These are phyloP conservation scores for Gyrodactylus salaris DNA, from an alignment of 1,140 invertebrate genomes.

Conservation along the genomic window DNA sequence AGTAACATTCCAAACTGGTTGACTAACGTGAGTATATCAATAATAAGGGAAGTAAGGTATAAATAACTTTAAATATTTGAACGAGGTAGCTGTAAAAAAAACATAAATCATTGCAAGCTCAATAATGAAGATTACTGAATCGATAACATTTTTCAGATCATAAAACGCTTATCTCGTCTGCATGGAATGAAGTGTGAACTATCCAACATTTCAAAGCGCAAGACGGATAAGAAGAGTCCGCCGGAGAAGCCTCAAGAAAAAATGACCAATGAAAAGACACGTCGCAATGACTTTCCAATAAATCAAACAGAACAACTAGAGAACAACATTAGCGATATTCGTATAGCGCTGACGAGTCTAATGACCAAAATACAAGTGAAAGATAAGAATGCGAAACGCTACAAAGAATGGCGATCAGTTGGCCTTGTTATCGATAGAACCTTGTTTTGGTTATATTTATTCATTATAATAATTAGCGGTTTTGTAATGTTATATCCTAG, in stretches of 20 bases:
- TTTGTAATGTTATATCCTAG: background rate
- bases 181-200: background rate
- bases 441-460: conserved; percentile 16
- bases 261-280: background rate
- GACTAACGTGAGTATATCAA: conserved; percentile 6
- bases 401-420: conserved; percentile 16
- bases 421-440: conserved; percentile 17
- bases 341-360: conserved; percentile 12
- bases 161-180: background rate
- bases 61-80: too few relatives aligned
- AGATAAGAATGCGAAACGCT: conserved; percentile 13
- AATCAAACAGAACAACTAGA: conserved; percentile 10
- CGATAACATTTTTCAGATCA: background rate
- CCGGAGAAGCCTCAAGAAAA: background rate
- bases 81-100: too few relatives aligned
- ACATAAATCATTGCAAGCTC: too few relatives aligned
- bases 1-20: conserved; percentile 2
- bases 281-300: background rate
- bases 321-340: conserved; percentile 15
- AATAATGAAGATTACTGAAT: too few relatives aligned
- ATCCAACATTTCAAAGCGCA: background rate
- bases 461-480: conserved; percentile 9
- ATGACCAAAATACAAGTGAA: conserved; percentile 13
- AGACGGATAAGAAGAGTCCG: background rate
- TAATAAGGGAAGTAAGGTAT: too few relatives aligned